A percentile compares a stretch with the other conserved stretches of the same genome.
Evolutionary conservation across 2,797 vertebrate genomes (phyloP).

Genomic region (Phalanger gymnotis): DNA sequence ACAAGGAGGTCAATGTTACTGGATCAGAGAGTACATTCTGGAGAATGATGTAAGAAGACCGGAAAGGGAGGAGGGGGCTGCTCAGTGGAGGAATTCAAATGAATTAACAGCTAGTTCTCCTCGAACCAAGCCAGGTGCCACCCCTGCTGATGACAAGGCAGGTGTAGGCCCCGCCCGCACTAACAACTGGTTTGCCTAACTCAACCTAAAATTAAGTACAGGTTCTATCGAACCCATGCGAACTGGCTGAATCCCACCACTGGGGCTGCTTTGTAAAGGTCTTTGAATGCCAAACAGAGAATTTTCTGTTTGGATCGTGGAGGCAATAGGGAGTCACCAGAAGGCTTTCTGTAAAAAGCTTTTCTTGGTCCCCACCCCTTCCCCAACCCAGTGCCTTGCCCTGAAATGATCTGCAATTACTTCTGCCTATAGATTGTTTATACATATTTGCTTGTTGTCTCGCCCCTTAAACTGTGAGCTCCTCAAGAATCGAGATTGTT

Average conservation of each 20-base stretch:
- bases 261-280: not conserved
- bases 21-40: not conserved
- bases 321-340: not conserved
- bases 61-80: not conserved
- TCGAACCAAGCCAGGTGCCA: too few species aligned
- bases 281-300: not conserved
- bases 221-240: too few species aligned
- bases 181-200: too few species aligned
- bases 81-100: too few species aligned
- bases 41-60: not conserved
- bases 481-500: too few species aligned
- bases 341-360: not conserved
- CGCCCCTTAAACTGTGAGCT: too few species aligned
- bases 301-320: not conserved
- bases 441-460: too few species aligned
- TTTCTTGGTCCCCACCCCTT: not conserved
- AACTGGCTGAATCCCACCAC: too few species aligned
- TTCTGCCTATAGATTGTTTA: not conserved
- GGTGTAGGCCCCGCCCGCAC: too few species aligned
- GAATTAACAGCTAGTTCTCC: too few species aligned
- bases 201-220: too few species aligned
- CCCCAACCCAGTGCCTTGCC: not conserved
- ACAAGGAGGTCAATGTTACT: not conserved
- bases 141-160: too few species aligned
- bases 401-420: not conserved